A percentile compares a stretch with the other conserved stretches of the same genome.
phyloP scores from a whole-genome alignment of 2,797 vertebrate genomes.

The Enteromius mattozi region DNA sequence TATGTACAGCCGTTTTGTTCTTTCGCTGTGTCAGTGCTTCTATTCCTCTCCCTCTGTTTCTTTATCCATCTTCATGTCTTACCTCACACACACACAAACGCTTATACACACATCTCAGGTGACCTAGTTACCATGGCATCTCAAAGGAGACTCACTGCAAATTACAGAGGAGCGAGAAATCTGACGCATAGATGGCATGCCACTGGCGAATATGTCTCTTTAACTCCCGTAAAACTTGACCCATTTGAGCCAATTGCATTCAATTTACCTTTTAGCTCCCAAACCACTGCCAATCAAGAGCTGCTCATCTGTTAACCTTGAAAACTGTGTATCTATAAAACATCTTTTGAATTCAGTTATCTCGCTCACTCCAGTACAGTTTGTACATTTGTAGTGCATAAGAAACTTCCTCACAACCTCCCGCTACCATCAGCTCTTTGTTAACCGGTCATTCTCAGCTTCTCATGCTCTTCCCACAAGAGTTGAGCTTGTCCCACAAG shows the following conservation, averaged over 20 bases:
- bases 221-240: constrained; percentile 1
- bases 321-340: background rate
- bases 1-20: background rate
- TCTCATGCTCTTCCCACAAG: constrained; percentile 2
- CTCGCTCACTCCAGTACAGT: background rate
- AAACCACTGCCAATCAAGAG: background rate
- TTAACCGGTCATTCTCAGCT: background rate
- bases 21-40: background rate
- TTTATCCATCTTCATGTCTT: background rate
- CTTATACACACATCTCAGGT: constrained; percentile 9
- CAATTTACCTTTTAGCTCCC: background rate
- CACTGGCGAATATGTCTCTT: constrained; percentile 30
- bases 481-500: background rate
- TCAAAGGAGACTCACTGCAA: constrained; percentile 41
- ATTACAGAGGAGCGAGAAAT: constrained; percentile 50
- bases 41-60: background rate
- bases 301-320: background rate
- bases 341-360: background rate
- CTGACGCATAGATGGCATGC: constrained; percentile 40
- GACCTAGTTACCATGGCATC: constrained; percentile 52
- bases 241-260: constrained; percentile 1
- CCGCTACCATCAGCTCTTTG: background rate
- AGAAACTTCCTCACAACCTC: background rate
- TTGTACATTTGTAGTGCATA: background rate
- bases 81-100: background rate